Base-by-base conservation (phyloP, 2,888 invertebrate genomes). In the Lampropteryx suffumata region DNA sequence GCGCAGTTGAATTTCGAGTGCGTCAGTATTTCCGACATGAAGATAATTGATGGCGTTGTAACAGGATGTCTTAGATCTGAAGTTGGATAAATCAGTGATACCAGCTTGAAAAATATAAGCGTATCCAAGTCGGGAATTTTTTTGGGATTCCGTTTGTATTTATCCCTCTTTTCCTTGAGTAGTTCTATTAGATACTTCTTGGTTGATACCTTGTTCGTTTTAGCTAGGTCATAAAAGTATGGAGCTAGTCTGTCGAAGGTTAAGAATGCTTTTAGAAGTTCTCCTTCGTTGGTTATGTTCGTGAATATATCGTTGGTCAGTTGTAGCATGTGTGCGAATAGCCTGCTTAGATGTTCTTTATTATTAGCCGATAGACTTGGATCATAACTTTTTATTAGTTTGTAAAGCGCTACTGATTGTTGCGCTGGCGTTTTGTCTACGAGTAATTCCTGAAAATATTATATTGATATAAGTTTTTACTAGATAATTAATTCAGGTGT, bases 61-160 rank as follows among this genome's bases (percentile, higher is more conserved):
- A 98, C 93, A 0, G 94, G 94, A 91, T 99, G 98, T 30, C 94
- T 91, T 75, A 95, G 97, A 83, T 99, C 98, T 0, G 98, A 97
- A 0, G 97, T 94, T 0, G 98, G 95, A 82, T 96, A 99, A 44
- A 98, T 75, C 33, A 95, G 80, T 5, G 95, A 94, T 2, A 97
- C 92, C 57, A 97, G 71, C 84, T 98, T 97, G 53, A 98, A 94
- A 71, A 96, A 94, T 58, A 97, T 84, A 29, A 98, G 76, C 69
- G 93, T 94, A 62, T 95, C 93, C 36, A 95, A 73, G 43, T 91
- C 87, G 0, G 96, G 96, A 69, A 92, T 93, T 46, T 63, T 80
- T 67, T 92, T 94, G 1, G 82, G 80, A 36, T 91, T 91, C 41
- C 91, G 92, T 55, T 91, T 90, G 69, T 91, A 96, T 10, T 91